Percentiles rank a stretch among this genome's conserved stretches.
phyloP scores from a whole-genome alignment of 2,797 vertebrate species.

The Pteropus rufus region DNA sequence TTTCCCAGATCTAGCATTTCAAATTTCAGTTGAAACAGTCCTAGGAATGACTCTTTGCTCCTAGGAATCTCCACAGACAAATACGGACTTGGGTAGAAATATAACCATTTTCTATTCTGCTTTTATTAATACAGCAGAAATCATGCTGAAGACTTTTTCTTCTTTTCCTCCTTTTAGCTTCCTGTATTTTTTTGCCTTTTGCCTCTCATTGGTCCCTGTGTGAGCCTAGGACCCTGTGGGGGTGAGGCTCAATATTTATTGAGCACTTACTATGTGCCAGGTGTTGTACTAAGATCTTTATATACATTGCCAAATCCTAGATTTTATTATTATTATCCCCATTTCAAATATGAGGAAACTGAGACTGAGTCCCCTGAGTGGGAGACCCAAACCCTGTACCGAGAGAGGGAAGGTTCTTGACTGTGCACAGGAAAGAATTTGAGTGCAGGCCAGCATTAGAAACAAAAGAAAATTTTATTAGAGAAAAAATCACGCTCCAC shows the following conservation, averaged over 20 bases:
- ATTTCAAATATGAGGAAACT: background rate
- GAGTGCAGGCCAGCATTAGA: no score
- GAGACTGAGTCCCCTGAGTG: background rate
- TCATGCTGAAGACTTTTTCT: background rate
- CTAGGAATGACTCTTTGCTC: background rate
- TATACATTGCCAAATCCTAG: background rate
- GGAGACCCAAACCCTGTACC: no score
- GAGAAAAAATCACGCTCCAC: no score
- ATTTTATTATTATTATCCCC: background rate
- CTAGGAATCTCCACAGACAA: background rate
- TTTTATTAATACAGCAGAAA: constrained; percentile 3
- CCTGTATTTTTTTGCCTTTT: background rate
- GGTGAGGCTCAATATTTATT: background rate
- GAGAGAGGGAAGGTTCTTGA: no score
- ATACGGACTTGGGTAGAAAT: background rate
- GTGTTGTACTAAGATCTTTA: background rate
- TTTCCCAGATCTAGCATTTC: background rate
- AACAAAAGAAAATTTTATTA: no score
- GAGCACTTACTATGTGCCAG: background rate
- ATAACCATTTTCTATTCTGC: background rate
- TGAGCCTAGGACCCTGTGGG: background rate
- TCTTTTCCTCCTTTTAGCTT: background rate
- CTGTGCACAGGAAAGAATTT: no score
- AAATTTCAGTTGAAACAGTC: background rate
- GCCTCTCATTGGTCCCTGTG: background rate